Conservation (phyloP, 2,888 invertebrate genomes). For the Sipha maydis region DNA sequence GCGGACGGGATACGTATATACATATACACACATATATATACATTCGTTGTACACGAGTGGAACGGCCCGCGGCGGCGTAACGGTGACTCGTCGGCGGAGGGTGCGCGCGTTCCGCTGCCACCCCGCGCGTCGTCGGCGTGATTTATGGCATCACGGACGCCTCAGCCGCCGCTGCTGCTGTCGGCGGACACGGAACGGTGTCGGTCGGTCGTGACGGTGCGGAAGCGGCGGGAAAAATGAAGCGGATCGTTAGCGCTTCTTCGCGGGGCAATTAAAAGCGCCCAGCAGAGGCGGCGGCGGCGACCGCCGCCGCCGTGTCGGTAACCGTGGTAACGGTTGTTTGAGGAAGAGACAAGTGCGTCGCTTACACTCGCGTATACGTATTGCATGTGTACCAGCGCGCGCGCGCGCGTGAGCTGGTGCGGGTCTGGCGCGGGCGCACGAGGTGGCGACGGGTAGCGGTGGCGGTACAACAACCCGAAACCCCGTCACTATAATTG, state of each 20-base stretch:
- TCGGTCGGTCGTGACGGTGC: not conserved
- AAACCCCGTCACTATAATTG: conserved; percentile 64
- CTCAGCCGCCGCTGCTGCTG: conserved; percentile 13
- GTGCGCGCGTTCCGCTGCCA: not conserved
- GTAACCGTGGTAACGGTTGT: conserved; percentile 60
- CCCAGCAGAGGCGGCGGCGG: conserved; percentile 1
- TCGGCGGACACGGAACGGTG: conserved; percentile 37
- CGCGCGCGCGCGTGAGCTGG: not conserved
- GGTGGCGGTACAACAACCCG: conserved; percentile 39
- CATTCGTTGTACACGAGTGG: not conserved
- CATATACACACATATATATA: not conserved
- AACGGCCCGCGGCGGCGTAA: not conserved
- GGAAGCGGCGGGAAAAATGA: conserved; percentile 55
- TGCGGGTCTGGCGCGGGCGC: not conserved
- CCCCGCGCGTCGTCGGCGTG: conserved; percentile 42
- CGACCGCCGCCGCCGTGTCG: conserved; percentile 36
- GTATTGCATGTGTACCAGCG: not conserved
- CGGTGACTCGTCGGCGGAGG: conserved; percentile 44
- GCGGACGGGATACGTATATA: too few relatives aligned
- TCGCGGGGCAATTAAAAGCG: conserved; percentile 62
- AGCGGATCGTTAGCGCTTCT: conserved; percentile 62
- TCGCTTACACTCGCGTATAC: not conserved
- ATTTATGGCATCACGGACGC: conserved; percentile 54
- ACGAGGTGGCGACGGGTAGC: not conserved
- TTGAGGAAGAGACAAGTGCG: conserved; percentile 51